These are phyloP conservation scores for Empidonax traillii DNA, from an alignment of 2,113 vertebrate genomes.

Conservation along the genomic window DNA sequence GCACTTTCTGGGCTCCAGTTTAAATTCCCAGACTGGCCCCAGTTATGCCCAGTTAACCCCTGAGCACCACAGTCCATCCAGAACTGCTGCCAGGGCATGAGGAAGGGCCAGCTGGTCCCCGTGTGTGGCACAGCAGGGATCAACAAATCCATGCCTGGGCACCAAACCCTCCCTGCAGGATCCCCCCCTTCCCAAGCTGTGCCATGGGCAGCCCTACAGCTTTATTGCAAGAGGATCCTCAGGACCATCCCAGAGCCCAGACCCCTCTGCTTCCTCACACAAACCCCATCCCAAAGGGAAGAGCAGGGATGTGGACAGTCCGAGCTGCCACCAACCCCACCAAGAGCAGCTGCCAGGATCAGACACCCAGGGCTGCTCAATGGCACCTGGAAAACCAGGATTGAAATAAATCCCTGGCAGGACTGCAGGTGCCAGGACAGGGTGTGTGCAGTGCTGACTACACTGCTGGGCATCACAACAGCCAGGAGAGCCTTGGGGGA, in stretches of 20 bases:
- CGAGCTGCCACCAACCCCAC: not conserved
- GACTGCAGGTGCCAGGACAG: not conserved
- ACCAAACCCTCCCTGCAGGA: not conserved
- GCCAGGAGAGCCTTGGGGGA: not conserved
- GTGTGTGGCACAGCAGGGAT: not conserved
- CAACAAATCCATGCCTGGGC: accelerated
- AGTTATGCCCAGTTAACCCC: not conserved
- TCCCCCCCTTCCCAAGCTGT: not conserved
- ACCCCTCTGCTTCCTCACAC: accelerated
- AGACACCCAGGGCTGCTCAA: not conserved
- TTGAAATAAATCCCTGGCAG: not conserved
- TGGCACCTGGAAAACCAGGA: not conserved
- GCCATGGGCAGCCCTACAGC: not conserved
- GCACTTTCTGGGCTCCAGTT: not conserved
- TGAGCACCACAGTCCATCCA: not conserved
- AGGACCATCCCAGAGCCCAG: not conserved
- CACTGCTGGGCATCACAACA: not conserved
- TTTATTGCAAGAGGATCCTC: not conserved
- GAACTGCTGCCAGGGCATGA: not conserved
- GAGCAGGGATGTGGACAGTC: too few relatives aligned
- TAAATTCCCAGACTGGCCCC: accelerated
- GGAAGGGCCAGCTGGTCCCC: accelerated
- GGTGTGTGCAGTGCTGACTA: not conserved
- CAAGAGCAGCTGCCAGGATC: not conserved
- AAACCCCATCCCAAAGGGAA: not conserved